Conservation (phyloP, 2,113 vertebrate genomes). For the Sylvia atricapilla region DNA sequence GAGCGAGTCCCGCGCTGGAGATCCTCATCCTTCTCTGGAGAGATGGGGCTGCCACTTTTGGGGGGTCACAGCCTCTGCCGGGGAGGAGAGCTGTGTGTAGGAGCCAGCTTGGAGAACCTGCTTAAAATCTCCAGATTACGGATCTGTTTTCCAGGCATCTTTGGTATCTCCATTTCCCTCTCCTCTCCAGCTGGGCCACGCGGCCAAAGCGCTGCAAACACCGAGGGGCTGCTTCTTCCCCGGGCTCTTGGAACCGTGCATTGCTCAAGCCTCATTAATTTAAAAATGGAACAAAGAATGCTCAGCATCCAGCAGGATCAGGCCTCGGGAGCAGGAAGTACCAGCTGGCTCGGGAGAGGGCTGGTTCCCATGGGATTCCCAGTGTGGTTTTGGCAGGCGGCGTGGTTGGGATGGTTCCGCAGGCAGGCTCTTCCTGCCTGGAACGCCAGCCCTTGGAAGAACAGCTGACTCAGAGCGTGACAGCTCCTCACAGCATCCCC, state of each 20-base stretch:
- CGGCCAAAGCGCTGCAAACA: not conserved
- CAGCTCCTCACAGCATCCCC: constrained; percentile 35
- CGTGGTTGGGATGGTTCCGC: not conserved
- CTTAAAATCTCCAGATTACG: accelerated
- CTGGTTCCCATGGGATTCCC: not conserved
- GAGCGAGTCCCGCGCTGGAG: not conserved
- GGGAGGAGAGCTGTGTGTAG: not conserved
- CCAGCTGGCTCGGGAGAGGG: not conserved
- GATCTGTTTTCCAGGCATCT: not conserved
- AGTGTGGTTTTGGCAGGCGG: not conserved
- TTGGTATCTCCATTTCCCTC: not conserved
- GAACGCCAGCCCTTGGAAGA: not conserved
- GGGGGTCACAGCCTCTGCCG: not conserved
- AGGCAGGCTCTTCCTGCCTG: not conserved
- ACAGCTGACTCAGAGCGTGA: constrained; percentile 48
- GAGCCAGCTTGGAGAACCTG: not conserved
- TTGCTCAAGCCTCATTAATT: not conserved
- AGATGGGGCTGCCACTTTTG: not conserved
- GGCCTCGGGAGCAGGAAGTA: constrained; percentile 41
- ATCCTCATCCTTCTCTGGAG: not conserved
- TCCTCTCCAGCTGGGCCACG: not conserved
- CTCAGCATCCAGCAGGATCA: constrained; percentile 59
- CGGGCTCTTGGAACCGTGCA: not conserved
- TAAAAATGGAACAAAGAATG: constrained; percentile 44
- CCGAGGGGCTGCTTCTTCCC: not conserved